Evolutionary conservation across 2,113 vertebrate species (phyloP).

Genomic region (Furnarius figulus): DNA sequence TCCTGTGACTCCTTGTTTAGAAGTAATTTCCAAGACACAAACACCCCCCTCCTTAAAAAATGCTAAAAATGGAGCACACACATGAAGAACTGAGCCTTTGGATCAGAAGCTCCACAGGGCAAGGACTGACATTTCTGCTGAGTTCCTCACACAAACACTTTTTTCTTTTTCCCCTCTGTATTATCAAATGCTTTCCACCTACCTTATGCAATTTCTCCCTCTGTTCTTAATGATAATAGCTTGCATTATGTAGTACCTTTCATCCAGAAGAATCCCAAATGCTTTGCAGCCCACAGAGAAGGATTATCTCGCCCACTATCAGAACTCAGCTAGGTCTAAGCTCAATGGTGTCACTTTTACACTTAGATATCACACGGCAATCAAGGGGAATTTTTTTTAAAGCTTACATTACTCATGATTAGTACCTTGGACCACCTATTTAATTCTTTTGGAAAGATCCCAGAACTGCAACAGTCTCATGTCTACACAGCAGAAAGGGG

Average conservation of each 20-base stretch:
- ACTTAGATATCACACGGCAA: neutral
- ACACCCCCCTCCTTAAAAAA: neutral
- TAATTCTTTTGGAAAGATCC: neutral
- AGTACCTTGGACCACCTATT: neutral
- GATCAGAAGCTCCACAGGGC: neutral
- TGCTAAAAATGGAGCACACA: neutral
- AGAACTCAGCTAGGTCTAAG: conserved; percentile 21
- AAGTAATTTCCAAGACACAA: neutral
- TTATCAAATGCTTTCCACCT: conserved; percentile 58
- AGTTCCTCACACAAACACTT: conserved; percentile 13
- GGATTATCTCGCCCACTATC: conserved; percentile 62
- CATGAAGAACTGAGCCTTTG: neutral
- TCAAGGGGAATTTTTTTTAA: neutral
- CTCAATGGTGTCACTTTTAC: conserved; percentile 46
- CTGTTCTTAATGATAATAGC: conserved; percentile 60
- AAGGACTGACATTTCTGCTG: neutral
- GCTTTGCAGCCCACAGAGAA: conserved; percentile 56
- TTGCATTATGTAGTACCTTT: conserved; percentile 57
- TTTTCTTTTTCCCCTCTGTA: neutral
- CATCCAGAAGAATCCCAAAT: conserved; percentile 65
- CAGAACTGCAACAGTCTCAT: neutral
- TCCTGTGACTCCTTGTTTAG: neutral
- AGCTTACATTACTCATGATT: neutral
- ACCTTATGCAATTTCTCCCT: conserved; percentile 56
- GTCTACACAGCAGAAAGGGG: neutral